Conservation (phyloP, 2,888 invertebrate genomes). For the Pilophorus perplexus region DNA sequence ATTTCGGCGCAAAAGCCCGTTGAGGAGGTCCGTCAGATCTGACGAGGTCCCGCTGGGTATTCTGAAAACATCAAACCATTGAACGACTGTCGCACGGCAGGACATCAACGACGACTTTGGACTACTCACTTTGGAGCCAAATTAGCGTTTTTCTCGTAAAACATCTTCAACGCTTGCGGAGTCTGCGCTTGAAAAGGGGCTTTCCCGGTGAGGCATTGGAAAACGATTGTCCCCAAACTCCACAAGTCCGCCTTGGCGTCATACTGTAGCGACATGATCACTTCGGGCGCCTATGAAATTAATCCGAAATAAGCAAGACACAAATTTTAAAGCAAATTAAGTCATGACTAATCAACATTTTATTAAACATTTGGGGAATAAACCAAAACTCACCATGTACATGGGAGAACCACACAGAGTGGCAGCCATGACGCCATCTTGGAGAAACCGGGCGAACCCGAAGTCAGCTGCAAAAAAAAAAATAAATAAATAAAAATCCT, state of each 20-base stretch:
- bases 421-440: constrained; percentile 99
- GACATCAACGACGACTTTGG: not conserved
- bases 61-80: constrained; percentile 57
- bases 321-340: too few relatives aligned
- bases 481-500: too few relatives aligned
- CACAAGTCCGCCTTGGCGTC: constrained; percentile 99
- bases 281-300: constrained; percentile 84
- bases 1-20: constrained; percentile 84
- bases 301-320: too few relatives aligned
- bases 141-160: constrained; percentile 93
- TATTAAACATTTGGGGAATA: too few relatives aligned
- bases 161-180: constrained; percentile 93
- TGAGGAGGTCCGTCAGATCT: constrained; percentile 81
- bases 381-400: constrained; percentile 85
- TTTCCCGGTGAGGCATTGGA: constrained; percentile 96
- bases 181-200: constrained; percentile 98
- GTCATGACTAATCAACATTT: too few relatives aligned
- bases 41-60: constrained; percentile 91
- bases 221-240: constrained; percentile 98
- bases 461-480: constrained; percentile 78
- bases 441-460: constrained; percentile 96
- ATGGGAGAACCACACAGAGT: constrained; percentile 99
- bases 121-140: constrained; percentile 80
- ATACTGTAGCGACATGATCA: constrained; percentile 98
- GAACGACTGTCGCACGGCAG: not conserved